Percentiles rank a stretch among this genome's conserved stretches.
Evolutionary conservation across 2,113 vertebrate species (phyloP).

Genomic region (Pterocles orientalis): DNA sequence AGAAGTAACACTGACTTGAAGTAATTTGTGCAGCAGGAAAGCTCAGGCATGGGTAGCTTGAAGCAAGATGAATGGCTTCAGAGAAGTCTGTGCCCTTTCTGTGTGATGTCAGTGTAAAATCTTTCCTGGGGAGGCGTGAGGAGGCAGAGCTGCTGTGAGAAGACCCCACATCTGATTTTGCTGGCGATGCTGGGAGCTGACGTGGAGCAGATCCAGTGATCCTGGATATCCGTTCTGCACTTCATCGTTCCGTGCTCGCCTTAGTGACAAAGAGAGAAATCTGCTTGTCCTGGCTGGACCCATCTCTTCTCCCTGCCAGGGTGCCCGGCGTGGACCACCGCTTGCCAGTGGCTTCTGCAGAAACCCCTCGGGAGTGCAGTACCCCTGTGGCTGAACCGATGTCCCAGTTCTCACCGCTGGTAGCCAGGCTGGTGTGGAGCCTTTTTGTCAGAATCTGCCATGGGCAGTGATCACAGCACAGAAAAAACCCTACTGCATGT

Average conservation of each 20-base stretch:
- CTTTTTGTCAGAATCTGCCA: not conserved
- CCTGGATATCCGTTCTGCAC: not conserved
- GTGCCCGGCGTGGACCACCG: not conserved
- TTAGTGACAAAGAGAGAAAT: not conserved
- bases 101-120: not conserved
- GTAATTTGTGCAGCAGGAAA: not conserved
- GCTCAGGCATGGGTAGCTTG: not conserved
- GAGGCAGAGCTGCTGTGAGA: not conserved
- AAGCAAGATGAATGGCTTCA: not conserved
- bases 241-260: not conserved
- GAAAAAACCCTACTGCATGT: not conserved
- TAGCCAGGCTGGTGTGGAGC: not conserved
- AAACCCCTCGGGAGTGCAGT: not conserved
- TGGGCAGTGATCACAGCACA: not conserved
- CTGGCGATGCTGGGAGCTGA: not conserved
- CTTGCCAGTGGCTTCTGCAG: too few species aligned
- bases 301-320: not conserved
- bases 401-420: too few species aligned
- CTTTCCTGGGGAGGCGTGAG: not conserved
- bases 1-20: not conserved
- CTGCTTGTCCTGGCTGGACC: not conserved
- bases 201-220: not conserved
- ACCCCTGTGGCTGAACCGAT: not conserved
- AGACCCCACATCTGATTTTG: not conserved
- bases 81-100: not conserved